These are phyloP conservation scores for Melanargia galathea DNA, from an alignment of 2,888 invertebrate genomes.

Conservation along the genomic window DNA sequence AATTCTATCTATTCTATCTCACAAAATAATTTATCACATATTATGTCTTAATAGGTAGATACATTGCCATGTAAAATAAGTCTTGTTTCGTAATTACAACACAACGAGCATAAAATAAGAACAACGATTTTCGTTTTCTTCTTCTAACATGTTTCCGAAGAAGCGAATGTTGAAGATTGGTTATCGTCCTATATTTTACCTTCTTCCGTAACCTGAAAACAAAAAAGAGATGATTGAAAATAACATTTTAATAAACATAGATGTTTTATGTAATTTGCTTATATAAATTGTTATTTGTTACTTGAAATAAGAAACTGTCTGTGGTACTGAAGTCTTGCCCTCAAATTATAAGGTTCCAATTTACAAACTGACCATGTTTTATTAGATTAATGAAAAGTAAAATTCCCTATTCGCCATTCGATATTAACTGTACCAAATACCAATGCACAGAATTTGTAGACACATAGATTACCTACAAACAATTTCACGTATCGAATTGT, in stretches of 20 bases:
- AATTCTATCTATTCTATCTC: constrained; percentile 26
- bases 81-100: constrained; percentile 26
- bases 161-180: neutral
- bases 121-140: constrained; percentile 1
- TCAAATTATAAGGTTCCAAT: no score
- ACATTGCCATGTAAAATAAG: constrained; percentile 23
- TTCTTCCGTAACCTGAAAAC: constrained; percentile 37
- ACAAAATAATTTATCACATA: constrained; percentile 31
- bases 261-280: neutral
- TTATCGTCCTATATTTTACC: constrained; percentile 22
- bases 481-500: constrained; percentile 8
- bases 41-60: constrained; percentile 6
- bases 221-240: neutral
- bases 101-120: neutral
- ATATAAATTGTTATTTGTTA: no score
- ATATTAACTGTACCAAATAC: no score
- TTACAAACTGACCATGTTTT: neutral
- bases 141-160: neutral
- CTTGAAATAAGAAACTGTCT: no score
- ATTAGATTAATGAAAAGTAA: neutral
- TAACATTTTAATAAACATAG: neutral
- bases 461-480: neutral
- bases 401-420: no score
- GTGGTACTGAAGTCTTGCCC: no score
- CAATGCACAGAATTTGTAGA: no score